A percentile compares a stretch with the other conserved stretches of the same genome.
Evolutionary conservation across 2,797 vertebrate genomes (phyloP).

Genomic region (Aphelocoma californica): DNA sequence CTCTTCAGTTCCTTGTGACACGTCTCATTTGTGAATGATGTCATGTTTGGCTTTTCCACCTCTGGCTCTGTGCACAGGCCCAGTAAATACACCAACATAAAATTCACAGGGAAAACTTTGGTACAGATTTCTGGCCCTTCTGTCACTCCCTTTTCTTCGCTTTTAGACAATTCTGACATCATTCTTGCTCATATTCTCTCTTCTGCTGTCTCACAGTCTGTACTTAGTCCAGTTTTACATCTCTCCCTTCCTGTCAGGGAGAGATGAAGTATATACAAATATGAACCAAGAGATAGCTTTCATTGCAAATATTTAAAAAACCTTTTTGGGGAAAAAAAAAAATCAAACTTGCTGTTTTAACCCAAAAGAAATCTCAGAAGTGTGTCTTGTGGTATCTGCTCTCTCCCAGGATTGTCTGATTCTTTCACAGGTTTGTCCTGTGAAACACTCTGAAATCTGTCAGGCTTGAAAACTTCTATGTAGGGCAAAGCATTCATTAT

Average conservation of each 20-base stretch:
- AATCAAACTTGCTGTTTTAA: not conserved
- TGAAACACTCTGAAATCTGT: not conserved
- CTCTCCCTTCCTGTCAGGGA: not conserved
- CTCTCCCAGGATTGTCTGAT: not conserved
- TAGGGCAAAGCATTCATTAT: constrained; percentile 3
- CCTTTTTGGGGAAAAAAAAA: fast-evolving
- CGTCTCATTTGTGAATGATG: not conserved
- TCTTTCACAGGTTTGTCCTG: not conserved
- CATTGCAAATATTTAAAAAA: not conserved
- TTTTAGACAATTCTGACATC: not conserved
- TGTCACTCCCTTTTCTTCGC: not conserved
- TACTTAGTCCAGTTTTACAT: not conserved
- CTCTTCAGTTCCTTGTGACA: not conserved
- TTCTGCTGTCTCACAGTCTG: not conserved
- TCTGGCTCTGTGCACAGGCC: not conserved
- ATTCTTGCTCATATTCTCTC: not conserved
- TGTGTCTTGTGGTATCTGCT: not conserved
- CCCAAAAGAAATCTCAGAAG: not conserved
- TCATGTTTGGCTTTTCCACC: not conserved
- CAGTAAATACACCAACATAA: not conserved
- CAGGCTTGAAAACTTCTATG: not conserved
- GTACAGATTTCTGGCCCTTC: not conserved
- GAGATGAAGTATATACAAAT: not conserved
- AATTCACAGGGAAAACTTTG: not conserved
- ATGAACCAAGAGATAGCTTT: not conserved